Evolutionary conservation across 2,888 invertebrate species (phyloP).

Genomic region (Habrosyne pyritoides): DNA sequence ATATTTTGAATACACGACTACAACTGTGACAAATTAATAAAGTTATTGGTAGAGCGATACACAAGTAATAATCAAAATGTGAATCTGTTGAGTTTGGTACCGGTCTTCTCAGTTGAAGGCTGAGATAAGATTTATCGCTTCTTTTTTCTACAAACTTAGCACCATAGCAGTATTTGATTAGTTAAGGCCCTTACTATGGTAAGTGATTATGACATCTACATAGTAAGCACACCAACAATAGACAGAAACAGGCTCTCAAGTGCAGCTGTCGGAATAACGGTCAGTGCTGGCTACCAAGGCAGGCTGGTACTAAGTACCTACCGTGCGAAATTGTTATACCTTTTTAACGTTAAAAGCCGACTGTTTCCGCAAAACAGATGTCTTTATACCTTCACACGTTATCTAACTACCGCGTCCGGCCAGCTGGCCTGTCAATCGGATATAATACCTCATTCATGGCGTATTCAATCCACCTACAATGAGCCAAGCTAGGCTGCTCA

Average conservation of each 20-base stretch:
- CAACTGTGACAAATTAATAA: background rate
- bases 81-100: no score
- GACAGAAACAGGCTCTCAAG: no score
- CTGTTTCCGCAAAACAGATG: background rate
- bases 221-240: no score
- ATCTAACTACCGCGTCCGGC: slow-evolving; percentile 18
- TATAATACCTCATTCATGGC: slow-evolving; percentile 30
- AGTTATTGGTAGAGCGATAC: background rate
- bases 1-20: background rate
- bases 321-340: no score
- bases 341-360: background rate
- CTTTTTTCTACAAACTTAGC: no score
- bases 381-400: background rate
- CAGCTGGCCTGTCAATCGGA: slow-evolving; percentile 16
- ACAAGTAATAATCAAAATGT: background rate
- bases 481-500: background rate
- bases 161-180: no score
- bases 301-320: background rate
- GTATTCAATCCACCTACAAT: background rate
- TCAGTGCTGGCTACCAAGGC: no score
- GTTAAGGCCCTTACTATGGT: no score
- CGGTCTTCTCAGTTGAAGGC: no score
- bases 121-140: no score
- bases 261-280: no score
- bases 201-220: no score